Evolutionary conservation across 1,140 invertebrate species (phyloP).

Genomic region (Anoplophora glabripennis): DNA sequence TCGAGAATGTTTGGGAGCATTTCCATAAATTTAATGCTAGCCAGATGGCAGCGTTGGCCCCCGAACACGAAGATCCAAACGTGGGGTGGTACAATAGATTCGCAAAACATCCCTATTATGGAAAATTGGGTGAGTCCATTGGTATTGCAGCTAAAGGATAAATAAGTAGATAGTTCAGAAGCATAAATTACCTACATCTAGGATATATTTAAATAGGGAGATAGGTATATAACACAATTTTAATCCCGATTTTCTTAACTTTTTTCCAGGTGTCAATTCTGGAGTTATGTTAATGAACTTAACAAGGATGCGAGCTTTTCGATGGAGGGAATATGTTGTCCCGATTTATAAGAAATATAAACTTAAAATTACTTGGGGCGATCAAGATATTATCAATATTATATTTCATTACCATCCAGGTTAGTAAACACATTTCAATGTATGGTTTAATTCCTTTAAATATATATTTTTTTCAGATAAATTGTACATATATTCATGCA

Average conservation of each 20-base stretch:
- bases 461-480: constrained; percentile 59
- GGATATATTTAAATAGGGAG: too few species aligned
- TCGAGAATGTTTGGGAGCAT: constrained; percentile 78
- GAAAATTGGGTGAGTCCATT: constrained; percentile 65
- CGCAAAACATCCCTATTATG: constrained; percentile 92
- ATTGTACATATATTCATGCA: constrained; percentile 77
- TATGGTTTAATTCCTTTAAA: too few species aligned
- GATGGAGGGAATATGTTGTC: constrained; percentile 80
- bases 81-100: constrained; percentile 96
- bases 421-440: constrained; percentile 33
- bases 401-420: constrained; percentile 88
- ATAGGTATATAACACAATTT: too few species aligned
- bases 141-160: too few species aligned
- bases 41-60: constrained; percentile 83
- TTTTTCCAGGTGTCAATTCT: constrained; percentile 85
- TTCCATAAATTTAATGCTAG: constrained; percentile 81
- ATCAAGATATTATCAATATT: constrained; percentile 97
- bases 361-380: constrained; percentile 90
- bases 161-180: too few species aligned
- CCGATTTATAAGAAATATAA: constrained; percentile 84
- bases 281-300: constrained; percentile 98
- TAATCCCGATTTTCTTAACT: too few species aligned
- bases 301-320: constrained; percentile 81
- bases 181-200: too few species aligned
- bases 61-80: constrained; percentile 87